phyloP scores from a whole-genome alignment of 2,888 invertebrate species.

The Drosophila silvestris region DNA sequence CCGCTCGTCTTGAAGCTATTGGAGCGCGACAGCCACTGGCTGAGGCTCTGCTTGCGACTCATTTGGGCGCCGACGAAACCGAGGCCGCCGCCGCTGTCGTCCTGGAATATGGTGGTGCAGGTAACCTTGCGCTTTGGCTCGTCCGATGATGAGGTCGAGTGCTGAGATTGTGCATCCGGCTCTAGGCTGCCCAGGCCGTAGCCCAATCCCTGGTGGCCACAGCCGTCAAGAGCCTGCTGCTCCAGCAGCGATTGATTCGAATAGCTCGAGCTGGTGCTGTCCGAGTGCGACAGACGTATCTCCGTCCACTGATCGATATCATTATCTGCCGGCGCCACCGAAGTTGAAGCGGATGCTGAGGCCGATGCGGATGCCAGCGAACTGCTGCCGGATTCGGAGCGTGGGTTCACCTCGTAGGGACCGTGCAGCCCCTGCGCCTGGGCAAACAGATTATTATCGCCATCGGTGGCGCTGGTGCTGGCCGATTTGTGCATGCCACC shows the following conservation, averaged over 20 bases:
- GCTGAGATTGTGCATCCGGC: conserved; percentile 79
- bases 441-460: conserved; percentile 74
- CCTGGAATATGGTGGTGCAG: conserved; percentile 84
- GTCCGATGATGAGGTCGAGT: conserved; percentile 83
- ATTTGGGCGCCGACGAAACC: conserved; percentile 74
- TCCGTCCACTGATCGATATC: conserved; percentile 86
- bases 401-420: conserved; percentile 78
- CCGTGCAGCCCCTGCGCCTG: conserved; percentile 78
- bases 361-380: conserved; percentile 59
- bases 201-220: conserved; percentile 43
- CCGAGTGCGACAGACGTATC: conserved; percentile 84
- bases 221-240: conserved; percentile 69
- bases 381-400: conserved; percentile 67
- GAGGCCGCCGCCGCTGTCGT: conserved; percentile 71
- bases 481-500: conserved; percentile 82
- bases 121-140: conserved; percentile 84
- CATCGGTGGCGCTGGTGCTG: conserved; percentile 78
- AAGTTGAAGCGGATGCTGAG: conserved; percentile 45
- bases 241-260: conserved; percentile 84
- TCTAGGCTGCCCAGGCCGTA: conserved; percentile 57
- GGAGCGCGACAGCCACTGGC: conserved; percentile 84
- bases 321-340: conserved; percentile 71
- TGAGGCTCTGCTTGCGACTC: conserved; percentile 82
- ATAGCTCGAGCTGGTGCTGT: conserved; percentile 85
- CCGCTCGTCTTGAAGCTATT: conserved; percentile 83